Conservation (phyloP, 2,888 invertebrate species). For the Furcula furcula region DNA sequence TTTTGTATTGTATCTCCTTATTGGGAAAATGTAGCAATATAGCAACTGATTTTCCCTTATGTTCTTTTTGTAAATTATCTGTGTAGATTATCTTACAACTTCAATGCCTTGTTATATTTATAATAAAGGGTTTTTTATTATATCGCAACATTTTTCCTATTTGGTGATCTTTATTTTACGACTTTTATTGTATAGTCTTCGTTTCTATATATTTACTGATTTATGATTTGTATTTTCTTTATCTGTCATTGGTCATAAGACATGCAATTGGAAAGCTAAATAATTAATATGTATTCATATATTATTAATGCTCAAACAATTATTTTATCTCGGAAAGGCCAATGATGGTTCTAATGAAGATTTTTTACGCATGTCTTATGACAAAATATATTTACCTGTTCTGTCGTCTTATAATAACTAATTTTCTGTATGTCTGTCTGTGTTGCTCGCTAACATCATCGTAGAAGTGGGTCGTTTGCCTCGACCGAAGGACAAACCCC, state of each 20-base stretch:
- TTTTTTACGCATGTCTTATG: slow-evolving; percentile 43
- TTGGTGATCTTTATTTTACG: slow-evolving; percentile 8
- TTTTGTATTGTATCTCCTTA: slow-evolving; percentile 9
- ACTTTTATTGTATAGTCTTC: background rate
- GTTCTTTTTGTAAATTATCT: background rate
- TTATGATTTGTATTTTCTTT: slow-evolving; percentile 15
- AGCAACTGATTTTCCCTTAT: background rate
- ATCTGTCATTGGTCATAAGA: slow-evolving; percentile 22
- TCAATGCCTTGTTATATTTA: no score
- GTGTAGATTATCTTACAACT: no score
- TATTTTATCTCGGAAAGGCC: background rate
- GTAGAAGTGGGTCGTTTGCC: slow-evolving; percentile 78
- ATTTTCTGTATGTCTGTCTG: slow-evolving; percentile 62
- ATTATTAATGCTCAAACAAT: no score
- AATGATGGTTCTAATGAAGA: background rate
- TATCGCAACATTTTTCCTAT: slow-evolving; percentile 15
- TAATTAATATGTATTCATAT: no score
- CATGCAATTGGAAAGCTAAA: no score
- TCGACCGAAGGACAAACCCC: slow-evolving; percentile 76
- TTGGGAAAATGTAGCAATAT: slow-evolving; percentile 15
- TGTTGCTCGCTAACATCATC: slow-evolving; percentile 73
- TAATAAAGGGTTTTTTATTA: no score
- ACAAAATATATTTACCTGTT: slow-evolving; percentile 40
- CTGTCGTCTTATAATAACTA: slow-evolving; percentile 59
- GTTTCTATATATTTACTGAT: slow-evolving; percentile 4